Conservation (phyloP, 1,140 invertebrate species). For the Galendromus occidentalis region DNA sequence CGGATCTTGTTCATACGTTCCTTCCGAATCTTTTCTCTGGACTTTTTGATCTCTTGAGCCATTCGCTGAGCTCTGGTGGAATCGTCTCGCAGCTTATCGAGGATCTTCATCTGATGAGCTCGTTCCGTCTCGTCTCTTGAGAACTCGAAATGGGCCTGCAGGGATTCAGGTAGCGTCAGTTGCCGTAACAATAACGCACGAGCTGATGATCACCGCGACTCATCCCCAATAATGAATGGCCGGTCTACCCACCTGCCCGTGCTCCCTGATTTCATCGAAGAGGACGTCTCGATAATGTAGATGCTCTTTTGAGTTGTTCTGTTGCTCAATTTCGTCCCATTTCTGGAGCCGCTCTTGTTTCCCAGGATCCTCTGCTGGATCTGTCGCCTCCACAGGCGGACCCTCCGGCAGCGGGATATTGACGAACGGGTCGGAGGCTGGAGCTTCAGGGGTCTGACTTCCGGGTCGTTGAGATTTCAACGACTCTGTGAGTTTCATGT, state of each 20-base stretch:
- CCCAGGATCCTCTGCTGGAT: not conserved
- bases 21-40: not conserved
- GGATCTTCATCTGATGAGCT: not conserved
- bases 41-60: not conserved
- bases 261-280: not conserved
- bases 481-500: not conserved
- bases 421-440: too few relatives aligned
- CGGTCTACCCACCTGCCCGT: not conserved
- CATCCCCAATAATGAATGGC: too few relatives aligned
- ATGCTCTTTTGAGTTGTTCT: not conserved
- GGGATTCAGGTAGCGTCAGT: too few relatives aligned
- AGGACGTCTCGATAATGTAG: slow-evolving; percentile 1
- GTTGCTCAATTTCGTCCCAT: not conserved
- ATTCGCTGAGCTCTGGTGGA: not conserved
- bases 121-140: not conserved
- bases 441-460: too few relatives aligned
- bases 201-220: too few relatives aligned
- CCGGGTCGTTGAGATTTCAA: not conserved
- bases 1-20: too few relatives aligned
- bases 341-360: not conserved
- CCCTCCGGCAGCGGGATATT: not conserved
- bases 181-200: too few relatives aligned
- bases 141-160: slow-evolving; percentile 2
- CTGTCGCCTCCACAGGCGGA: not conserved
- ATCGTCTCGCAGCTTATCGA: not conserved